Conservation (phyloP, 2,797 vertebrate genomes). For the Onychomys torridus region DNA sequence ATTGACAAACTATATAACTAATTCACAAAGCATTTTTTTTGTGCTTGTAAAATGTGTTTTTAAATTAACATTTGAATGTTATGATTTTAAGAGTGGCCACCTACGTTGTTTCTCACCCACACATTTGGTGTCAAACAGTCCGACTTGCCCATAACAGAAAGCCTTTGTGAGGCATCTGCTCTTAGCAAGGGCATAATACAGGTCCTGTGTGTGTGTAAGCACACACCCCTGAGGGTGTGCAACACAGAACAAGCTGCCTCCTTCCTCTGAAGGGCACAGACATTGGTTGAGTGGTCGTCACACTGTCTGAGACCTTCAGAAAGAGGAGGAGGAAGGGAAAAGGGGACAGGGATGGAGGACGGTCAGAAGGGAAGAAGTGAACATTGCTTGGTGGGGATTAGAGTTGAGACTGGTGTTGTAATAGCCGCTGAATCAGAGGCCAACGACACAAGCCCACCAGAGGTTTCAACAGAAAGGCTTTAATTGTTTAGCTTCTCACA, state of each 20-base stretch:
- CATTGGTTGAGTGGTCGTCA: neutral
- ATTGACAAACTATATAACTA: neutral
- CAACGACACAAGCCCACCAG: neutral
- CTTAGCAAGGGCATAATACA: neutral
- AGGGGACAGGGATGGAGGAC: neutral
- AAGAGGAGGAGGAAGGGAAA: neutral
- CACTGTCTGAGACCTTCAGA: neutral
- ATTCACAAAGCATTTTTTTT: constrained; percentile 48
- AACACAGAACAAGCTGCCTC: neutral
- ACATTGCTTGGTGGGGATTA: neutral
- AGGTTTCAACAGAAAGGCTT: neutral
- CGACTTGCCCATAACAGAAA: neutral
- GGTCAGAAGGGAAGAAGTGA: neutral
- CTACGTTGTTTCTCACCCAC: neutral
- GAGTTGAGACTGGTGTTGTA: neutral
- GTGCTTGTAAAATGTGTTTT: constrained; percentile 39
- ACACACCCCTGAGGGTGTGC: neutral
- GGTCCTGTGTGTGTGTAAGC: neutral
- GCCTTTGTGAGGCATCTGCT: neutral
- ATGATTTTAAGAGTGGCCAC: neutral
- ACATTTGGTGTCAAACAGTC: neutral
- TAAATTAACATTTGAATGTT: constrained; percentile 57
- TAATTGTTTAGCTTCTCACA: constrained; percentile 39
- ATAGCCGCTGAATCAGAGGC: constrained; percentile 48
- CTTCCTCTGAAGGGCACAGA: neutral